Evolutionary conservation across 2,888 invertebrate genomes (phyloP).

Genomic region (Ochlodes sylvanus): DNA sequence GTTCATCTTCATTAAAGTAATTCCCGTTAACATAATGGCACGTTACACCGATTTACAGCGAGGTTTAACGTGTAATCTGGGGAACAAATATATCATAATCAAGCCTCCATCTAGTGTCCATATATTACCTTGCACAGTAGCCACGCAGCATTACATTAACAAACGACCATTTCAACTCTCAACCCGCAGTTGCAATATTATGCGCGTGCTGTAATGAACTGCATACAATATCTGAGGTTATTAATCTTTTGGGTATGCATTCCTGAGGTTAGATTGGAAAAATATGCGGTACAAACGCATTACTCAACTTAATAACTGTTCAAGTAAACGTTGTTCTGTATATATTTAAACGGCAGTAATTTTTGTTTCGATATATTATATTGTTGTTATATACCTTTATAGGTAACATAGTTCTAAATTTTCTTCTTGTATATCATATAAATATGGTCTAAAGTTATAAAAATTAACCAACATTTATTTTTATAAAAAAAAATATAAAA

Average conservation of each 20-base stretch:
- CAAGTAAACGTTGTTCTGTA: neutral
- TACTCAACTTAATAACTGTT: neutral
- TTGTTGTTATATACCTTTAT: too few species aligned
- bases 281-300: conserved; percentile 14
- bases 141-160: conserved; percentile 39
- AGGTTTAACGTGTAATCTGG: conserved; percentile 51
- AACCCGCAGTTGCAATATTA: conserved; percentile 22
- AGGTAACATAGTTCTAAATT: too few species aligned
- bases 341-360: conserved; percentile 21
- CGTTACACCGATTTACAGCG: conserved; percentile 51
- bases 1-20: conserved; percentile 31
- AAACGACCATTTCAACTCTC: conserved; percentile 29
- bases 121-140: conserved; percentile 55
- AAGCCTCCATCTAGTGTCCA: conserved; percentile 56
- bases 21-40: conserved; percentile 48
- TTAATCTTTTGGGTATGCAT: conserved; percentile 33
- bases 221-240: conserved; percentile 30
- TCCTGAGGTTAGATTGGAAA: conserved; percentile 23
- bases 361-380: too few species aligned
- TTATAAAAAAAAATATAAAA: too few species aligned
- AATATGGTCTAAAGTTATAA: too few species aligned
- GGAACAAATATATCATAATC: conserved; percentile 61
- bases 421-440: too few species aligned
- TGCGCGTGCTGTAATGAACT: conserved; percentile 29
- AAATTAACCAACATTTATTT: too few species aligned